A percentile compares a stretch with the other conserved stretches of the same genome.
phyloP scores from a whole-genome alignment of 2,888 invertebrate species.

The Tetragonula carbonaria region DNA sequence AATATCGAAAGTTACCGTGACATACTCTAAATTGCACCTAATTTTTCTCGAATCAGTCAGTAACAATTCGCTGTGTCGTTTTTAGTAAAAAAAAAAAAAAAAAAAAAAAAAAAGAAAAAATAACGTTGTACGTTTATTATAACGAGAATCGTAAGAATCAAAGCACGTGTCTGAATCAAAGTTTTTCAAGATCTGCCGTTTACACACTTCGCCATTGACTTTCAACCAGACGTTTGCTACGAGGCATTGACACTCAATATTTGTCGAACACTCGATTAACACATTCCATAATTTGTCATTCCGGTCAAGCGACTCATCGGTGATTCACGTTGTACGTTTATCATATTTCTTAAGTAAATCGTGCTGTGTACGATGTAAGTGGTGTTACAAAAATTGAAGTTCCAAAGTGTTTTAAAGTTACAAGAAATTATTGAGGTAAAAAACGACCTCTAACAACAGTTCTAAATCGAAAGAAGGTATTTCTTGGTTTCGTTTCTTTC shows the following conservation, averaged over 20 bases:
- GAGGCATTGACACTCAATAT: not conserved
- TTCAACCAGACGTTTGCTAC: not conserved
- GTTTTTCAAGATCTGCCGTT: not conserved
- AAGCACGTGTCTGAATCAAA: not conserved
- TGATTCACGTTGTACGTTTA: not conserved
- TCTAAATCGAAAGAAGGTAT: not conserved
- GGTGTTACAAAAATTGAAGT: no score
- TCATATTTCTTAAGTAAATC: not conserved
- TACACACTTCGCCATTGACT: not conserved
- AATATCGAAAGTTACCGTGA: not conserved
- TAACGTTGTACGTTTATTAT: not conserved
- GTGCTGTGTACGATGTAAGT: not conserved
- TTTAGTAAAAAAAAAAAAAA: not conserved
- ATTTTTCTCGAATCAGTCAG: not conserved
- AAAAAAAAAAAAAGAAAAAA: not conserved
- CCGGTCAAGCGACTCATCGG: not conserved
- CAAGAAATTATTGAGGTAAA: not conserved
- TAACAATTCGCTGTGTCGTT: no score
- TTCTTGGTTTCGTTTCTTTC: not conserved
- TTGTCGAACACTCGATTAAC: not conserved
- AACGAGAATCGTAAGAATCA: not conserved
- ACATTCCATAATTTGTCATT: constrained; percentile 4
- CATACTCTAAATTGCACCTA: not conserved
- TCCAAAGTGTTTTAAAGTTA: not conserved
- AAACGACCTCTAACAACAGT: no score